phyloP scores from a whole-genome alignment of 2,113 vertebrate species.

The Marmota flaviventris region DNA sequence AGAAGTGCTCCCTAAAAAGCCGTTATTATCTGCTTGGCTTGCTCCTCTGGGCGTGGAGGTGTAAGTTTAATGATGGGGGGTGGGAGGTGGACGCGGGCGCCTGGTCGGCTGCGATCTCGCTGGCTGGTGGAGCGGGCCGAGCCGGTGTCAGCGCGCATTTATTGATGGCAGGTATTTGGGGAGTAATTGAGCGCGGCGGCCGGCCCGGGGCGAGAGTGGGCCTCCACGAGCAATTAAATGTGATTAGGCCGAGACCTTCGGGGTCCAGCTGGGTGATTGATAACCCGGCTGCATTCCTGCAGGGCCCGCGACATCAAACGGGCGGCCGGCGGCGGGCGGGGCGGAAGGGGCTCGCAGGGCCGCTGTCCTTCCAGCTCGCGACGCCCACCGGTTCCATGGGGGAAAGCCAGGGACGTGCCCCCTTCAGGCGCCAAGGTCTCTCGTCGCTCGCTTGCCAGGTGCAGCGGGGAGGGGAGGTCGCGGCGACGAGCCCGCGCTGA shows the following conservation, averaged over 20 bases:
- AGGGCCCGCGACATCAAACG: slow-evolving; percentile 89
- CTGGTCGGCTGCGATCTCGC: slow-evolving; percentile 19
- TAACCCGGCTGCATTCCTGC: slow-evolving; percentile 92
- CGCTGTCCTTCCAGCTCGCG: slow-evolving; percentile 11
- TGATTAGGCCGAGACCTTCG: slow-evolving; percentile 92
- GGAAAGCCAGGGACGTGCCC: neutral
- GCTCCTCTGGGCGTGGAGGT: slow-evolving; percentile 75
- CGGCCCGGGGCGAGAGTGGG: slow-evolving; percentile 90
- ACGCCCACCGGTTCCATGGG: neutral
- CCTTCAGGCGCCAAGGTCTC: neutral
- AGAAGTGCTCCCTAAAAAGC: neutral
- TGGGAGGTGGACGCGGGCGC: slow-evolving; percentile 11
- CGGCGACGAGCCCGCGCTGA: neutral
- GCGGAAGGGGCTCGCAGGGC: slow-evolving; percentile 46
- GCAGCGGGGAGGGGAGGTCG: neutral
- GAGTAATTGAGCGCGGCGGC: slow-evolving; percentile 92
- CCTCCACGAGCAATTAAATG: slow-evolving; percentile 93
- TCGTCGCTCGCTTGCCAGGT: neutral
- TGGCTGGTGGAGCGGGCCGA: slow-evolving; percentile 43
- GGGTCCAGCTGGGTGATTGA: slow-evolving; percentile 93
- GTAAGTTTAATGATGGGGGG: slow-evolving; percentile 86
- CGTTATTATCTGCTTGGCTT: slow-evolving; percentile 28
- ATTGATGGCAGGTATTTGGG: slow-evolving; percentile 92
- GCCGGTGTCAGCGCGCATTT: slow-evolving; percentile 89
- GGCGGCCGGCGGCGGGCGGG: slow-evolving; percentile 72